Percentiles rank a stretch among this genome's conserved stretches.
phyloP scores from a whole-genome alignment of 53 echinoderm and acorn worm species.

The Patiria pectinifera region DNA sequence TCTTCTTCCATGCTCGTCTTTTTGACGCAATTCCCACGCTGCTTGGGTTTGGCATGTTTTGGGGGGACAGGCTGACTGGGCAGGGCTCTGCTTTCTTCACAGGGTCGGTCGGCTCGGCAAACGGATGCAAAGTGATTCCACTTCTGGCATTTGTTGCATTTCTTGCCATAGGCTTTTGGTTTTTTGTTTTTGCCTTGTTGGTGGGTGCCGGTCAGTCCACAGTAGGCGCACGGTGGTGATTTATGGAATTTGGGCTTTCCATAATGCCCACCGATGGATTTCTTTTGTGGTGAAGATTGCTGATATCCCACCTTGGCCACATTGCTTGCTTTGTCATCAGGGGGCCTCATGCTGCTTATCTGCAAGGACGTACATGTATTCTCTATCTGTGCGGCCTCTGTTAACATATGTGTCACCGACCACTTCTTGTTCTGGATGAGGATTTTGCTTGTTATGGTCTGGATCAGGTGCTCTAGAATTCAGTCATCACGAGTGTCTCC shows the following conservation, averaged over 20 bases:
- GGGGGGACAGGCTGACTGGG: neutral
- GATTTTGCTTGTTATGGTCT: slow-evolving; percentile 39
- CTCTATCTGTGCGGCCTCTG: slow-evolving; percentile 47
- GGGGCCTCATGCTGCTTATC: slow-evolving; percentile 13
- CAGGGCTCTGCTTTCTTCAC: neutral
- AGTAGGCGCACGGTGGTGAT: slow-evolving; percentile 38
- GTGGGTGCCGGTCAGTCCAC: slow-evolving; percentile 10
- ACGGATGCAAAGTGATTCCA: slow-evolving; percentile 11
- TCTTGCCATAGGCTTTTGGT: slow-evolving; percentile 51
- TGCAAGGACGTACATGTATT: neutral
- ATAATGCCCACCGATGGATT: neutral
- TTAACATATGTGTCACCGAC: slow-evolving; percentile 35
- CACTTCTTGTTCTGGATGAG: slow-evolving; percentile 46
- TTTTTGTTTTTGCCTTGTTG: slow-evolving; percentile 14
- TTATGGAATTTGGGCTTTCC: slow-evolving; percentile 27
- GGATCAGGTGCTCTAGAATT: slow-evolving; percentile 67
- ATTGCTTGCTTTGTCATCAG: neutral
- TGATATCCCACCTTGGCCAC: neutral
- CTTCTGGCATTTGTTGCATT: slow-evolving; percentile 26
- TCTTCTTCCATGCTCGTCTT: slow-evolving; percentile 10
- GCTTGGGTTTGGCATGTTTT: neutral
- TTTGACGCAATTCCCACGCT: neutral
- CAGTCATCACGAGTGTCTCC: slow-evolving; percentile 52
- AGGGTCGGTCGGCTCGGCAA: neutral
- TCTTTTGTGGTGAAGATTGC: neutral